phyloP scores from a whole-genome alignment of 2,888 invertebrate genomes.

The Plebejus melissa region DNA sequence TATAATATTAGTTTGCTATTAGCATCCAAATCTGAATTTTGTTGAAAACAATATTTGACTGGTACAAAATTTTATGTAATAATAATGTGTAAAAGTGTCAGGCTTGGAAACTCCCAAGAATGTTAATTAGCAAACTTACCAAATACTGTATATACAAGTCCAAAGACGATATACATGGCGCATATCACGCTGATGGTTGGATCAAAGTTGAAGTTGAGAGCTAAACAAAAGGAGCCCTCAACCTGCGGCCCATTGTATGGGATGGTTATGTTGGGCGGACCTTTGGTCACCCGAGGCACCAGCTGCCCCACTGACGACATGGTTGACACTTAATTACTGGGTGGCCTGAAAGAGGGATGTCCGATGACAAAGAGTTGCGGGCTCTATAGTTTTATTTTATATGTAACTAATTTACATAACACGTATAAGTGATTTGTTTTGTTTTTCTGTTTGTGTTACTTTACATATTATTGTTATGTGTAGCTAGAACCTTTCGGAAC shows the following conservation, averaged over 20 bases:
- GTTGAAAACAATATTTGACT: too few relatives aligned
- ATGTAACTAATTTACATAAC: too few relatives aligned
- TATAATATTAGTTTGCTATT: too few relatives aligned
- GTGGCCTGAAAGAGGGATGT: constrained; percentile 28
- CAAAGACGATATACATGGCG: constrained; percentile 87
- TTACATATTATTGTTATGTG: too few relatives aligned
- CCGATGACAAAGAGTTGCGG: neutral
- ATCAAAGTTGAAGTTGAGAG: constrained; percentile 82
- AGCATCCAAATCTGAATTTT: too few relatives aligned
- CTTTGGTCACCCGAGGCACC: constrained; percentile 74
- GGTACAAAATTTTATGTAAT: too few relatives aligned
- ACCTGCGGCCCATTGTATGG: constrained; percentile 62
- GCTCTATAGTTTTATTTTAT: neutral
- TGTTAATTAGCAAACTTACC: constrained; percentile 78
- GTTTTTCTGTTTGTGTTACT: neutral
- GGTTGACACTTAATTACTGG: constrained; percentile 19
- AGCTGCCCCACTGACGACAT: constrained; percentile 77
- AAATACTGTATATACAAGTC: constrained; percentile 89
- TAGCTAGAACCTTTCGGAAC: neutral
- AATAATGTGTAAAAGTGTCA: too few relatives aligned
- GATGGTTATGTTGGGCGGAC: constrained; percentile 65
- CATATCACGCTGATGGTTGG: constrained; percentile 82
- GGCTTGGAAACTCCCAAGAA: too few relatives aligned
- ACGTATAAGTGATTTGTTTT: neutral
- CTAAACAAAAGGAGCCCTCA: constrained; percentile 73